These are phyloP conservation scores for Sparidentex hasta DNA, from an alignment of 2,797 vertebrate genomes.

Conservation along the genomic window DNA sequence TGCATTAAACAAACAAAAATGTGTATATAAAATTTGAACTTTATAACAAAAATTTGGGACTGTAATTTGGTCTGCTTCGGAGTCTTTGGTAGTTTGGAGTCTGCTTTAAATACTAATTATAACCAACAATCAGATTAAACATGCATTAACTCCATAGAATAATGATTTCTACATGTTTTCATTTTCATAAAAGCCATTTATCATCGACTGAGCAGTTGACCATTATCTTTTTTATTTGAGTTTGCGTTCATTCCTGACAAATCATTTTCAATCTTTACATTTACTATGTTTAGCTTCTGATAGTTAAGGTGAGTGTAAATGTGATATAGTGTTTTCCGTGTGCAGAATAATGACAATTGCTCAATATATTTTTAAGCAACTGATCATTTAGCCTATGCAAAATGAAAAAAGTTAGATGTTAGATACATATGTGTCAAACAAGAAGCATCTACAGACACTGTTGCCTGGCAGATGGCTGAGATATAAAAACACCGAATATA, in stretches of 20 bases:
- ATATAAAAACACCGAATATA: conserved; percentile 34
- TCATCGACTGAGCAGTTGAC: neutral
- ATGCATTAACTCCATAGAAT: neutral
- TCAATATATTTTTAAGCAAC: too few relatives aligned
- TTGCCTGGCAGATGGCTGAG: conserved; percentile 6
- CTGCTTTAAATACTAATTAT: neutral
- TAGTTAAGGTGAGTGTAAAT: neutral
- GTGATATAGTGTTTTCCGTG: neutral
- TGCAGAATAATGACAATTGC: too few relatives aligned
- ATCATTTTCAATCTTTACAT: neutral
- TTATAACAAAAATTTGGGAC: neutral
- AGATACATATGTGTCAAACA: neutral
- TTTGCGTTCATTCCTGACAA: neutral
- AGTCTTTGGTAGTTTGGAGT: too few relatives aligned
- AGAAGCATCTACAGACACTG: conserved; percentile 15
- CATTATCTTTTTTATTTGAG: neutral
- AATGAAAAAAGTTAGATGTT: neutral
- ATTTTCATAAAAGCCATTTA: neutral
- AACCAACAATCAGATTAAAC: neutral
- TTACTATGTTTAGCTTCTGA: neutral
- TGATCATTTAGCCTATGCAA: too few relatives aligned
- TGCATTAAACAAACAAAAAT: neutral
- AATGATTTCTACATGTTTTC: neutral
- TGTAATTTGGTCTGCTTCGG: neutral
- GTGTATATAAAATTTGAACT: neutral